phyloP scores from a whole-genome alignment of 2,113 vertebrate species.

The Nothoprocta perdicaria region DNA sequence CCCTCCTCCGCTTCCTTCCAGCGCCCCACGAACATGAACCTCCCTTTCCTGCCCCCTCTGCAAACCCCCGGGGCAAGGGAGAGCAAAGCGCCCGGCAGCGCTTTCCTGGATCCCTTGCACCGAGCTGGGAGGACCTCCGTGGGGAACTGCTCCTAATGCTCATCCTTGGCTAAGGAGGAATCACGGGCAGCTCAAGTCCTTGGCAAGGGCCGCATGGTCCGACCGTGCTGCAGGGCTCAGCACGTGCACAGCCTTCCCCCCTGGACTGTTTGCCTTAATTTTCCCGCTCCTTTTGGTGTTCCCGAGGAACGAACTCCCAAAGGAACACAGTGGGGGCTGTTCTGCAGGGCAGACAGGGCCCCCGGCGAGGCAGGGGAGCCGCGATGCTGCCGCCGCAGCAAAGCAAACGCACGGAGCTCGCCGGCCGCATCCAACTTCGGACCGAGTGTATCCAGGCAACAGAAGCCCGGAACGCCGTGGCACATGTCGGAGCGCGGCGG shows the following conservation, averaged over 20 bases:
- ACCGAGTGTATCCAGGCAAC: conserved; percentile 69
- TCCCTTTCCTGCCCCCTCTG: too few species aligned
- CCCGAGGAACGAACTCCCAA: neutral
- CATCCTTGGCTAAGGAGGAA: neutral
- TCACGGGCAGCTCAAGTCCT: neutral
- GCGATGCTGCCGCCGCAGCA: neutral
- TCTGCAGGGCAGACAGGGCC: neutral
- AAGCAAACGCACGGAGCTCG: conserved; percentile 56
- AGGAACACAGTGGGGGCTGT: neutral
- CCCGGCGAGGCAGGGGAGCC: conserved; percentile 15
- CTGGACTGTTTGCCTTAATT: neutral
- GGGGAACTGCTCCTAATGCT: neutral
- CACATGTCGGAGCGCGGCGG: conserved; percentile 38
- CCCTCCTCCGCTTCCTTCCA: neutral
- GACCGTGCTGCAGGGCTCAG: neutral
- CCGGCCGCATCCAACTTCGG: conserved; percentile 45
- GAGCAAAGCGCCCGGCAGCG: neutral
- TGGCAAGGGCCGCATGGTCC: neutral
- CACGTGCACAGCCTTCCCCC: neutral
- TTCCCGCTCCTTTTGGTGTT: neutral
- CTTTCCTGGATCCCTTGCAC: neutral
- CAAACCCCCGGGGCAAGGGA: too few species aligned
- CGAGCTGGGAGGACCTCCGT: neutral
- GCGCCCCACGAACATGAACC: too few species aligned
- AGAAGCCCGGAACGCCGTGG: conserved; percentile 56